A percentile compares a stretch with the other conserved stretches of the same genome.
phyloP scores from a whole-genome alignment of 2,797 vertebrate genomes.

The Cichlasoma orientale region DNA sequence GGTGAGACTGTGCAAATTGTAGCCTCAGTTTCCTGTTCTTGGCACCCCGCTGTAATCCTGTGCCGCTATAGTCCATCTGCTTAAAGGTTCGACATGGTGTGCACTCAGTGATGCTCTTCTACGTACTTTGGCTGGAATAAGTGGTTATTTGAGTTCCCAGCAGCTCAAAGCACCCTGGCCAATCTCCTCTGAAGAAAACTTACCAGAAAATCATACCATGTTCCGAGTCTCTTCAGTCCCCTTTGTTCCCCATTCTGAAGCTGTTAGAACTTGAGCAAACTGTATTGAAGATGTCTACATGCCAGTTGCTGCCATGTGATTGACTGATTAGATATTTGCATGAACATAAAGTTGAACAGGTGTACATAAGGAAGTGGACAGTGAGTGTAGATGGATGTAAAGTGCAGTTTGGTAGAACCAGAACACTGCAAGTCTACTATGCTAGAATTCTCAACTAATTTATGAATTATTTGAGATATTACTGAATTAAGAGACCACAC shows the following conservation, averaged over 20 bases:
- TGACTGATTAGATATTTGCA: not conserved
- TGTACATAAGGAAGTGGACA: not conserved
- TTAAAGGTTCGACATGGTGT: no score
- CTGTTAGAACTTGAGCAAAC: not conserved
- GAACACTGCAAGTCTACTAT: not conserved
- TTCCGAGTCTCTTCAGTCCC: not conserved
- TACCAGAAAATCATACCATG: not conserved
- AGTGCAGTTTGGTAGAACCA: not conserved
- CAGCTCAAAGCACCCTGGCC: not conserved
- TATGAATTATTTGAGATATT: not conserved
- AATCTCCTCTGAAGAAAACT: not conserved
- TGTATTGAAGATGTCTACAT: not conserved
- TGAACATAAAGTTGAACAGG: not conserved
- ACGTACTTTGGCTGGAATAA: not conserved
- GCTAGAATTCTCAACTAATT: not conserved
- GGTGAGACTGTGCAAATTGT: no score
- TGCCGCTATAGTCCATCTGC: no score
- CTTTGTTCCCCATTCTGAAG: not conserved
- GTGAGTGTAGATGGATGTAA: not conserved
- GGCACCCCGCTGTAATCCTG: no score
- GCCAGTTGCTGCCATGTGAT: not conserved
- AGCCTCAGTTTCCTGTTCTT: no score
- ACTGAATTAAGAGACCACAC: not conserved
- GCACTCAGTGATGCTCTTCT: no score
- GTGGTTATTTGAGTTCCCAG: rapidly evolving